Evolutionary conservation across 2,888 invertebrate genomes (phyloP), one percentile per base, ranked within the genome.

Genomic region (Mayetiola destructor): DNA sequence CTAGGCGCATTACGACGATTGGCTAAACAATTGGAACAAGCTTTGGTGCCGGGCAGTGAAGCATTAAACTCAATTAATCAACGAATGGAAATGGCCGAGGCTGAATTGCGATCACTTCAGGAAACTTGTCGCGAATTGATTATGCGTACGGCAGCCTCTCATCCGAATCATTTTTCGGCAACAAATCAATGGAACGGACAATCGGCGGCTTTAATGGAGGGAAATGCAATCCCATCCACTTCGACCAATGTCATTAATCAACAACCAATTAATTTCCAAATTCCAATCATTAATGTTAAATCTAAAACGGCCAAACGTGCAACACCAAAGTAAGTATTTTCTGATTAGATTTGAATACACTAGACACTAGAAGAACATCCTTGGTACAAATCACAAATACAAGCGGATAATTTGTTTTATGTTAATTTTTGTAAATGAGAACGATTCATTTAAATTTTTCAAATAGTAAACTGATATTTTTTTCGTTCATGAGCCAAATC

Each of bases 81-180:
- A 67, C 78, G 81, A 61, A 77, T 85, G 69, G 79, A 80, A 63
- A 78, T 80, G 59, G 81, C 83, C 42, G 84, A 84, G 68, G 75
- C 75, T 55, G 84, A 85, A 65, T 72, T 85, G 57, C 77, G 80
- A 60, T 76, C 76, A 53, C 70, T 85, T 58, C 84, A 84, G 68
- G 77, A 77, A 59, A 79, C 80, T 32, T 85, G 85, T 63, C 75
- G 82, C 2, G 80, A 81, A 60, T 59, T 74, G n/a, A 74, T 74
- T 59, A 73, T 74, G 55, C 68, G 73, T 58, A 74, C 74, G 16
- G 72, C 73, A 4, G 70, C 70, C 54, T 66, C 69, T 27, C 70
- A 72, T 56, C 68, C 69, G n/a, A 53, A 29, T 30, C 53, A 29
- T 5, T 30, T 27, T 53, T 18, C 59, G 68, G 65, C 59, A 67